These are phyloP conservation scores for Sebastes matsubarae DNA, from an alignment of 2,797 vertebrate species.

Conservation along the genomic window DNA sequence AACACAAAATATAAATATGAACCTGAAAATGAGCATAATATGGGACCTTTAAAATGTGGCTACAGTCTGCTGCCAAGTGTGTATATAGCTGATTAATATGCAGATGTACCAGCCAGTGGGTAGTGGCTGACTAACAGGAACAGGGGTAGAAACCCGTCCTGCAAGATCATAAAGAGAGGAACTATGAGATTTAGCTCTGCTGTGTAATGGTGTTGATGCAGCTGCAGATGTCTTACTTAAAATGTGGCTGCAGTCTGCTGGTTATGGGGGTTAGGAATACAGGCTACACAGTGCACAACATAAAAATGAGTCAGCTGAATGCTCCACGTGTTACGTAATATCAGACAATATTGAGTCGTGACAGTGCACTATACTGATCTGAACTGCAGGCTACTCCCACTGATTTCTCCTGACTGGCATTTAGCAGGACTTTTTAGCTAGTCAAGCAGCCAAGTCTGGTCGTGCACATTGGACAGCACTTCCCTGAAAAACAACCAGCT, in stretches of 20 bases:
- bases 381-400: background rate
- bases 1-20: too few species aligned
- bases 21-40: too few species aligned
- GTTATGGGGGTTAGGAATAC: background rate
- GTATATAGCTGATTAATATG: background rate
- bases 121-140: too few species aligned
- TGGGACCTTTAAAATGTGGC: too few species aligned
- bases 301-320: conserved; percentile 45
- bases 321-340: conserved; percentile 40
- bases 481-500: conserved; percentile 59
- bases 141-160: background rate
- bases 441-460: conserved; percentile 11
- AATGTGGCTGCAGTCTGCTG: background rate
- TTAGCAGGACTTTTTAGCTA: background rate
- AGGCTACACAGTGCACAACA: background rate
- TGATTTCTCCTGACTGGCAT: background rate
- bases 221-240: conserved; percentile 4
- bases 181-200: too few species aligned
- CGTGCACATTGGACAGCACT: conserved; percentile 60
- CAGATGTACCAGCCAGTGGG: background rate
- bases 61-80: background rate
- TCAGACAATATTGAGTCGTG: conserved; percentile 42
- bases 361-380: conserved; percentile 40
- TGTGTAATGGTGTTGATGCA: background rate
- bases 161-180: background rate